Base-by-base conservation (phyloP, 2,113 vertebrate species). In the Emydura subglobosa region DNA sequence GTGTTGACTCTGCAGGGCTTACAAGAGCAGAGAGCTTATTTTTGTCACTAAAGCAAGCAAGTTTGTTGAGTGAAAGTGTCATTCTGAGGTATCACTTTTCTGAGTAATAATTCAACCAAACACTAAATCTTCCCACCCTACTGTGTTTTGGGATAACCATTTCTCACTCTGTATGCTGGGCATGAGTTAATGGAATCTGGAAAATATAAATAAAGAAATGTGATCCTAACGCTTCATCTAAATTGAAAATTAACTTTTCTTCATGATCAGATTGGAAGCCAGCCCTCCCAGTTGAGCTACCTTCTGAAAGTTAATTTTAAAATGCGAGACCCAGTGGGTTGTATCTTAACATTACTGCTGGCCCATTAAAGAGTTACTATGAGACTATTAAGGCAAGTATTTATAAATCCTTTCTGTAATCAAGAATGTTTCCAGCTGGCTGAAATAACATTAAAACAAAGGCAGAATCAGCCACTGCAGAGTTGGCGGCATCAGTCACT, bases 401-500 rank as follows among this genome's bases (percentile, higher is more conserved):
- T 76, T 74, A 39, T 12, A 42, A 42, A 0, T 25, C 24, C 29
- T 72, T 78, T 54, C 86, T 31, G 29, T 0, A 90, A 47, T 44
- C 78, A 78, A 72, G 34, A 24, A 42, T 1, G 49, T 61, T 31
- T 89, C 54, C 72, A 53, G 0, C 1, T 42, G 86, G 82, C 82
- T 85, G 72, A 24, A 24, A 83, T 5, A 61, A 87, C 82, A 24
- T 9, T 1, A 1, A 49, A 68, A 29, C 80, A 57, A 29, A 34
- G 34, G 6, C 55, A 27, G 21, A 2, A 0, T 0, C 10, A 44
- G 80, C 5, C 85, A 74, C 34, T 74, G 72, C 39, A 42, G 42
- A 76, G 42, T 1, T 44, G 27, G 25, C 10, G 24, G 29, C 29
- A 25, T 11, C 57, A 85, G 16, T 0, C 51, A 59, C 27, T 29